Base-by-base conservation (phyloP, 2,888 invertebrate genomes). In the Galerucella nymphaeae region DNA sequence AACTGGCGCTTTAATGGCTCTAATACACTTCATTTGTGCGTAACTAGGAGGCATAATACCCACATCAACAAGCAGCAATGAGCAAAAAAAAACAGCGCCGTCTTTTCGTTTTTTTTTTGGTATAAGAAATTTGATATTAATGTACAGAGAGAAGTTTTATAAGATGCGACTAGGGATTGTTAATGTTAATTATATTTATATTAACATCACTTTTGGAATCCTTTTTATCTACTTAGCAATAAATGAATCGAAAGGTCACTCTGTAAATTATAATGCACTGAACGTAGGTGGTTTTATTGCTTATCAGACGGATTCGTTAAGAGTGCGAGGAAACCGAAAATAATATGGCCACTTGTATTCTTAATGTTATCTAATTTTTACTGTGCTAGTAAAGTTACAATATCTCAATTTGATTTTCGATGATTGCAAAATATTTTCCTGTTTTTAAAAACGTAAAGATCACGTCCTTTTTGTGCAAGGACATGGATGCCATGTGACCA, bases 21-120 rank as follows among this genome's bases (percentile, higher is more conserved):
- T 63, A 71, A 71, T 68, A 68, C 62, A 42, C 68, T 72, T 68
- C 68, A 72, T 72, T 71, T 72, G 45, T 63, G 67, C 45, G 64
- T 64, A 68, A 66, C 68, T 58, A 14, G 63, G 64, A 53, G 63
- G 63, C 50, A 64, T 68, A 72, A 72, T 72, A 64, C 5, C 6
- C 38, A 48, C 45, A 66, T 71, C 63, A 53, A 30, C 48, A 45
- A 57, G 67, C 57, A 63, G 67, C 53, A 61, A 38, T 16, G 8
- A 41, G 18, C 18, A 16, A 18, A 16, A 41, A 68, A 13, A 23
- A 68, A 68, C 38, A 16, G 62, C 42, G 16, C 3, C 16, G 61
- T 61, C 41, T 41, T 42, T 61, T 42, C 3, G 1, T 0, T 1
- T 11, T 42, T 8, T 42, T 20, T 55, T 18, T 55, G 2, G 30